A percentile compares a stretch with the other conserved stretches of the same genome.
phyloP scores from a whole-genome alignment of 2,113 vertebrate species.

The Brienomyrus brachyistius region DNA sequence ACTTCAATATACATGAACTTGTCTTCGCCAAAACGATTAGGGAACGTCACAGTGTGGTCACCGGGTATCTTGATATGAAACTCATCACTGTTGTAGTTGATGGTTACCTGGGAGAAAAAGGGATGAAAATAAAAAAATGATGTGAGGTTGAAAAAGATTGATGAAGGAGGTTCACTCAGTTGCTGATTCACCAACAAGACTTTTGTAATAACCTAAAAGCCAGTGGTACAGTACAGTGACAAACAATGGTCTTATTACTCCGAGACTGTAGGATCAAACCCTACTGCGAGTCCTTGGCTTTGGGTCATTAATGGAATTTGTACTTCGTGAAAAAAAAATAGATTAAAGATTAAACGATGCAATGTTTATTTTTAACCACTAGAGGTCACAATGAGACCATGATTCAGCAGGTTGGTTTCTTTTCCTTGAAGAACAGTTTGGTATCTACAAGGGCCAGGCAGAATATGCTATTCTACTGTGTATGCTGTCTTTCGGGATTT shows the following conservation, averaged over 20 bases:
- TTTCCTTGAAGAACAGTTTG: neutral
- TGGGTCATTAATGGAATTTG: neutral
- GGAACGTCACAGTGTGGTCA: conserved; percentile 51
- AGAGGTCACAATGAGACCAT: neutral
- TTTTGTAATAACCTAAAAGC: neutral
- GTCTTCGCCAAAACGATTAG: conserved; percentile 59
- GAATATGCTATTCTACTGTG: neutral
- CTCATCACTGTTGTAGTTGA: conserved; percentile 51
- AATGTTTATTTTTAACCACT: neutral
- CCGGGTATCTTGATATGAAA: conserved; percentile 61
- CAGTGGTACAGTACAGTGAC: neutral
- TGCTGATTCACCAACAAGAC: neutral
- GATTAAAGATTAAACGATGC: neutral
- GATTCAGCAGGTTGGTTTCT: neutral
- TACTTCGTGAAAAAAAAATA: neutral
- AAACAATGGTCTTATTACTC: neutral
- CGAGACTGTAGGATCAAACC: neutral
- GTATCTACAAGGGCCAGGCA: neutral
- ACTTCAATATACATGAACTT: conserved; percentile 51
- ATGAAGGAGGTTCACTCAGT: neutral
- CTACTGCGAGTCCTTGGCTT: neutral
- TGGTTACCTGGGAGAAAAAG: conserved; percentile 42
- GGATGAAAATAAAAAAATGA: neutral
- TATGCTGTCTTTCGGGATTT: neutral
- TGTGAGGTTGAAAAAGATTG: neutral